Conservation (phyloP, 2,888 invertebrate genomes). For the Stenodema calcarata region DNA sequence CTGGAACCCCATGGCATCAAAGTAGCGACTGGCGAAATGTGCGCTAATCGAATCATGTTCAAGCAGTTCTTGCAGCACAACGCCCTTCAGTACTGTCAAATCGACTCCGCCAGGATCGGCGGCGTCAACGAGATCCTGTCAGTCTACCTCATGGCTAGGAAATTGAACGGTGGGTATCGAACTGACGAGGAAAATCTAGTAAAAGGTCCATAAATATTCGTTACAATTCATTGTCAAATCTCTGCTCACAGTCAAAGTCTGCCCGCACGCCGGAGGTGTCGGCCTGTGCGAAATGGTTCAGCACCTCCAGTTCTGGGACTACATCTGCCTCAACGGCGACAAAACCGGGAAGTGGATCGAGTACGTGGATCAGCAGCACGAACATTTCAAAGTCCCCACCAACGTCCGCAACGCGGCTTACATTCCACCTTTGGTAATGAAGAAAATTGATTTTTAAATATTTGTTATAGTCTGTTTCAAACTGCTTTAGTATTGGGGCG, state of each 20-base stretch:
- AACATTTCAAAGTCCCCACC: constrained; percentile 82
- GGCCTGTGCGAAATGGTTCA: constrained; percentile 94
- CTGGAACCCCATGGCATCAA: constrained; percentile 76
- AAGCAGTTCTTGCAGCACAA: constrained; percentile 85
- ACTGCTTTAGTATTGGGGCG: too few species aligned
- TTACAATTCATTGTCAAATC: not conserved
- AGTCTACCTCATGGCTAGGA: constrained; percentile 88
- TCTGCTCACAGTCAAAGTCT: constrained; percentile 77
- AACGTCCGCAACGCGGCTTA: constrained; percentile 75
- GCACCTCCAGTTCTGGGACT: constrained; percentile 88
- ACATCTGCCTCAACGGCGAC: constrained; percentile 73
- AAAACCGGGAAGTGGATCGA: constrained; percentile 79
- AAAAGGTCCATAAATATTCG: too few species aligned
- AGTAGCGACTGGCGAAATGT: constrained; percentile 92
- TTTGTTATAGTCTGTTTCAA: too few species aligned
- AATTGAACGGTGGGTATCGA: constrained; percentile 71
- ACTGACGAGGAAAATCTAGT: not conserved
- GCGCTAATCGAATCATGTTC: constrained; percentile 89
- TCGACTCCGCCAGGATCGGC: constrained; percentile 87
- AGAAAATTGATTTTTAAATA: not conserved
- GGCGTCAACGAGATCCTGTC: constrained; percentile 87
- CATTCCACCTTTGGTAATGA: constrained; percentile 73
- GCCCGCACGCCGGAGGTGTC: constrained; percentile 94
- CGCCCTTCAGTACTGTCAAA: constrained; percentile 86
- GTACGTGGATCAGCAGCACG: constrained; percentile 89